Evolutionary conservation across 2,113 vertebrate genomes (phyloP).

Genomic region (Nyctibius bracteatus): DNA sequence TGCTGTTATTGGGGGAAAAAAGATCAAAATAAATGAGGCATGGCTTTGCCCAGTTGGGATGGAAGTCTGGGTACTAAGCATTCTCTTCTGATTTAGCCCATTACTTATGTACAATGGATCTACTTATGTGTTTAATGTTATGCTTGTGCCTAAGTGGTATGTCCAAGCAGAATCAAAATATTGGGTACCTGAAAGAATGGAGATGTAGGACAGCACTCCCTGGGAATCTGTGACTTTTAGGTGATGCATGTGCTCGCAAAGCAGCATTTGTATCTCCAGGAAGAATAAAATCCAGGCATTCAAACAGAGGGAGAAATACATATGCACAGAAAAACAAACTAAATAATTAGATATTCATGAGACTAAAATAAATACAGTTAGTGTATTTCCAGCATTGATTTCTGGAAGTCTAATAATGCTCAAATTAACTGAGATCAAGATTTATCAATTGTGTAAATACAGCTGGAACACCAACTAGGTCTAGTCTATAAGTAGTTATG

Average conservation of each 20-base stretch:
- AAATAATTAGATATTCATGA: neutral
- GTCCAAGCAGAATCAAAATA: neutral
- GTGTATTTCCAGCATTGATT: neutral
- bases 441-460: neutral
- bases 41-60: neutral
- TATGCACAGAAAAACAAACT: neutral
- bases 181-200: neutral
- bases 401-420: neutral
- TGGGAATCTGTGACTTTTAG: neutral
- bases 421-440: neutral
- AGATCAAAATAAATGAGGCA: neutral
- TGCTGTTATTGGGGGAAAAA: neutral
- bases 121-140: neutral
- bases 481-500: neutral
- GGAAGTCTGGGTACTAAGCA: neutral
- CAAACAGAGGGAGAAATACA: neutral
- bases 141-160: neutral
- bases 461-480: neutral
- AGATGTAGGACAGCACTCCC: neutral
- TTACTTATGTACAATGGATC: neutral
- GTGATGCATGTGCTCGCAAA: neutral
- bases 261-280: neutral
- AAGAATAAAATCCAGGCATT: neutral
- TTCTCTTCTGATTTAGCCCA: neutral
- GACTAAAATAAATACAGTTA: neutral